Conservation (phyloP, 2,888 invertebrate genomes). For the Gastracanthus pulcherrimus region DNA sequence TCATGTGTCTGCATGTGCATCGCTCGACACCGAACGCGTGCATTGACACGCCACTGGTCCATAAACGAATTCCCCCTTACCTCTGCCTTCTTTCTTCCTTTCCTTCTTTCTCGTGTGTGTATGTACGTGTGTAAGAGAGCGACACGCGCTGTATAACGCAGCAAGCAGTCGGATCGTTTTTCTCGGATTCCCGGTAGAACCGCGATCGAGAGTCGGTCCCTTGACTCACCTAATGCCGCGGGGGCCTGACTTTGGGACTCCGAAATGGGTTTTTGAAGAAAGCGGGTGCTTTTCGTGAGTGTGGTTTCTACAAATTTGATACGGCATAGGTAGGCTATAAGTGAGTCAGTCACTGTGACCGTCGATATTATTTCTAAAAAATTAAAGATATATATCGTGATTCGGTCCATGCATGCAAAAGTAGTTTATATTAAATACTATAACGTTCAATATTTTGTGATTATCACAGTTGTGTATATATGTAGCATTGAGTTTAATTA, state of each 20-base stretch:
- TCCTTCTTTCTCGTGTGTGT: too few relatives aligned
- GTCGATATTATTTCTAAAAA: too few relatives aligned
- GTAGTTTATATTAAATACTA: too few relatives aligned
- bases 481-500: too few relatives aligned
- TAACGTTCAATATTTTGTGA: too few relatives aligned
- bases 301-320: neutral
- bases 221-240: neutral
- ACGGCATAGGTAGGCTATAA: neutral
- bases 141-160: neutral
- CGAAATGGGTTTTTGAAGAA: neutral
- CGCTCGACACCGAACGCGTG: neutral
- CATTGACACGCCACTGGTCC: neutral
- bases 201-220: neutral
- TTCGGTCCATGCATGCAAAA: too few relatives aligned
- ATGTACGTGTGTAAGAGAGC: neutral
- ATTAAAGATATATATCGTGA: neutral
- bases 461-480: too few relatives aligned
- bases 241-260: neutral
- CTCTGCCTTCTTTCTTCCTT: too few relatives aligned
- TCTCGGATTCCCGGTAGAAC: slow-evolving; percentile 25
- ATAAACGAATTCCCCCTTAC: too few relatives aligned
- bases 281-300: neutral
- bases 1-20: neutral
- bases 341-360: neutral
- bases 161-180: slow-evolving; percentile 4